Evolutionary conservation across 2,888 invertebrate genomes (phyloP).

Genomic region (Apamea monoglypha): DNA sequence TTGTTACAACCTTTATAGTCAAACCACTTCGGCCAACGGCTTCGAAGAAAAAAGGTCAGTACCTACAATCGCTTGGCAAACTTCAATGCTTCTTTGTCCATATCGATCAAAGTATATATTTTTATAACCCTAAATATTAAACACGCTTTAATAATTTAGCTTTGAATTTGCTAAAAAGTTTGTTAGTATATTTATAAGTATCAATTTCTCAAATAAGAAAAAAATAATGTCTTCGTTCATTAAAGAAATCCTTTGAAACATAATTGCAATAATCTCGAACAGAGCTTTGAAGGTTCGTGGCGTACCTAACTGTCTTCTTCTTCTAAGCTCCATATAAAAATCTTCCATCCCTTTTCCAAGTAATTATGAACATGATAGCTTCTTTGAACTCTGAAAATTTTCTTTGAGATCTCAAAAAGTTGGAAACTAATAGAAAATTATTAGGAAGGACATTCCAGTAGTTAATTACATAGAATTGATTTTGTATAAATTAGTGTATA

Average conservation of each 20-base stretch:
- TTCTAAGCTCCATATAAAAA: too few species aligned
- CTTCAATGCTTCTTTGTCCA: neutral
- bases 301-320: too few species aligned
- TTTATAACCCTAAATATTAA: neutral
- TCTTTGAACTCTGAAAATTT: constrained; percentile 3
- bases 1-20: too few species aligned
- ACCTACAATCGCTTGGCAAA: neutral
- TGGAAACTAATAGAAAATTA: neutral
- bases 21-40: neutral
- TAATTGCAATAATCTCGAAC: constrained; percentile 12
- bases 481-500: neutral
- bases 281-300: too few species aligned
- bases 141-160: neutral
- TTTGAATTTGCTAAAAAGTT: neutral
- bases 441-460: neutral
- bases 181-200: constrained; percentile 1
- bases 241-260: neutral
- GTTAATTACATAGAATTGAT: neutral
- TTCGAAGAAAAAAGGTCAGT: neutral
- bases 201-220: constrained; percentile 7
- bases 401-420: neutral
- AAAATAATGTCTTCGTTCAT: neutral
- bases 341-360: neutral
- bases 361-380: neutral
- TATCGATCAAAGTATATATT: neutral